These are phyloP conservation scores for Nomada lathburiana DNA, from an alignment of 2,888 invertebrate species.

Conservation along the genomic window DNA sequence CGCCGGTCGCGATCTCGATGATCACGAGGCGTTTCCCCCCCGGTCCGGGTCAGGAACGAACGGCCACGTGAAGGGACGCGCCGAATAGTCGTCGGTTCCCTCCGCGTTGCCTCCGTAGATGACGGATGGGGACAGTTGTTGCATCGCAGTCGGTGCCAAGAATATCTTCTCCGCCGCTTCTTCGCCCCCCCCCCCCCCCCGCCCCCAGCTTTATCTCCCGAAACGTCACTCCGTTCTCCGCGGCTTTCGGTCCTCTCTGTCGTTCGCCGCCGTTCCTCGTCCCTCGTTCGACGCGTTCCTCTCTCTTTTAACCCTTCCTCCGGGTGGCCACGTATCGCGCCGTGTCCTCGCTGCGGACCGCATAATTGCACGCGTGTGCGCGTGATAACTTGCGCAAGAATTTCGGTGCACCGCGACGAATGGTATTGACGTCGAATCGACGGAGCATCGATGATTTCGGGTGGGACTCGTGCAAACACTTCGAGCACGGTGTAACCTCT, in stretches of 20 bases:
- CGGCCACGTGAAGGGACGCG: constrained; percentile 40
- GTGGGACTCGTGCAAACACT: too few species aligned
- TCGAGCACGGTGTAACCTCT: too few species aligned
- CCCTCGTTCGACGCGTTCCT: constrained; percentile 9
- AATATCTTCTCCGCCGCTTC: constrained; percentile 76
- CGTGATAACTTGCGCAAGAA: background rate
- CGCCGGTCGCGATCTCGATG: constrained; percentile 63
- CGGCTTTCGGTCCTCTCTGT: constrained; percentile 11
- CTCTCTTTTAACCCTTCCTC: constrained; percentile 38
- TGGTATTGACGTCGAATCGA: background rate
- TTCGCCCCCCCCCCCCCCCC: background rate
- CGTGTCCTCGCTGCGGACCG: constrained; percentile 44
- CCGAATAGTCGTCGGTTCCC: constrained; percentile 57
- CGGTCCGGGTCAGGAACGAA: background rate
- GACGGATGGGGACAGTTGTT: constrained; percentile 83
- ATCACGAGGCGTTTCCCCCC: constrained; percentile 61
- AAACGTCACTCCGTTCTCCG: constrained; percentile 64
- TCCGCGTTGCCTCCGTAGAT: constrained; percentile 72
- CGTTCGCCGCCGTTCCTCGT: constrained; percentile 23
- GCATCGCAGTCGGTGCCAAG: constrained; percentile 79
- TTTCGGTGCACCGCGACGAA: background rate
- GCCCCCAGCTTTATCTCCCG: constrained; percentile 60
- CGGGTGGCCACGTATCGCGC: constrained; percentile 56
- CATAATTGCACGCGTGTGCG: constrained; percentile 48
- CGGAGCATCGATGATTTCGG: too few species aligned